Conservation (phyloP, 2,113 vertebrate species). For the cattle (Bos taurus) region DNA sequence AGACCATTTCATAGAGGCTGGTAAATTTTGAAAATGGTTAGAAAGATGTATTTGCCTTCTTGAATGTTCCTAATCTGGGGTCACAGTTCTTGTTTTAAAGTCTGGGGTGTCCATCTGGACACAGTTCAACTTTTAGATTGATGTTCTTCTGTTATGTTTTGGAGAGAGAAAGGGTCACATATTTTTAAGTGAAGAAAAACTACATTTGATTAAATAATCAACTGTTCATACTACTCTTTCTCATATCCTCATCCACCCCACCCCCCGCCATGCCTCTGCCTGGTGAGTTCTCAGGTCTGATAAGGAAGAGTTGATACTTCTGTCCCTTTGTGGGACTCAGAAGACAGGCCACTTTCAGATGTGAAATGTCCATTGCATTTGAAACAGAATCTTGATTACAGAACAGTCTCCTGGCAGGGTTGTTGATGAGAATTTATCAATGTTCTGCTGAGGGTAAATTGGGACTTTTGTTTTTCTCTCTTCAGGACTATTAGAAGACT, state of each 20-base stretch:
- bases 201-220: not conserved
- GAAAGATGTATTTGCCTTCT: not conserved
- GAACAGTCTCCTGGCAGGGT: not conserved
- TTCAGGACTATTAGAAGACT: constrained; percentile 82
- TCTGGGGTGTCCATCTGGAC: not conserved
- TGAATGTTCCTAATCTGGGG: not conserved
- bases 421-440: not conserved
- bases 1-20: constrained; percentile 13
- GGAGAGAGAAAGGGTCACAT: not conserved
- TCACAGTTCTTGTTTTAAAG: not conserved
- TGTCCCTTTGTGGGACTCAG: not conserved
- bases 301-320: not conserved
- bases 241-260: not conserved
- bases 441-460: constrained; percentile 21
- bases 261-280: not conserved
- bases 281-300: not conserved
- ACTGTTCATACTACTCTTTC: not conserved
- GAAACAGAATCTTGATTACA: not conserved
- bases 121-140: not conserved
- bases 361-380: not conserved
- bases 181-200: constrained; percentile 5
- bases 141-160: not conserved
- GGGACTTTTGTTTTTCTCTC: constrained; percentile 50
- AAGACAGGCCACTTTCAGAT: not conserved
- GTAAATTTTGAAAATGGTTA: not conserved